Percentiles rank a stretch among this genome's conserved stretches.
Evolutionary conservation across 2,113 vertebrate species (phyloP).

Genomic region (Gymnorhina tibicen): DNA sequence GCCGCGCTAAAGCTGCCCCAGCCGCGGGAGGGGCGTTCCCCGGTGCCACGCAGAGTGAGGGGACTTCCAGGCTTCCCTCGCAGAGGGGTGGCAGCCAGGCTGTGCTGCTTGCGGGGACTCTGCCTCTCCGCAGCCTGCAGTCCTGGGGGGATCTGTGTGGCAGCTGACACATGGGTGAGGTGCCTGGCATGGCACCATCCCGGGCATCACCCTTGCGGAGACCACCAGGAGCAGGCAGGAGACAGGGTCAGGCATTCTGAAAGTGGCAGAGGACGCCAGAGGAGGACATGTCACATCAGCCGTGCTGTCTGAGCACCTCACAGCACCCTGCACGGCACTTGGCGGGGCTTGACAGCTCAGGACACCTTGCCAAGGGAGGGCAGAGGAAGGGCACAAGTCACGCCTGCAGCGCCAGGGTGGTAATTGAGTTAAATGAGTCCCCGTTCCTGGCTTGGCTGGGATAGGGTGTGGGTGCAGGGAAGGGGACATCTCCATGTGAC

Average conservation of each 20-base stretch:
- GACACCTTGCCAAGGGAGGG: not conserved
- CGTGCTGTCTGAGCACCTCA: not conserved
- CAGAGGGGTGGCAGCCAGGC: not conserved
- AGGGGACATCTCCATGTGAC: not conserved
- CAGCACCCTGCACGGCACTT: rapidly evolving
- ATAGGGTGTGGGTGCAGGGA: not conserved
- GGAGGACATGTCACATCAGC: not conserved
- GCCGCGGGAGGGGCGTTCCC: not conserved
- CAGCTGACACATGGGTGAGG: not conserved
- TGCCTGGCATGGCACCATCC: not conserved
- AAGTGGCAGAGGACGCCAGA: rapidly evolving
- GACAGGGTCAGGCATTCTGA: not conserved
- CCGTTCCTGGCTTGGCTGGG: not conserved
- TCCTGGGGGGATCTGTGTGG: not conserved
- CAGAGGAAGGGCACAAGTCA: not conserved
- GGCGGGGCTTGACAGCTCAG: not conserved
- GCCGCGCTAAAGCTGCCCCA: not conserved
- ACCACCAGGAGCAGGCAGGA: not conserved
- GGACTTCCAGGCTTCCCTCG: not conserved
- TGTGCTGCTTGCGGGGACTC: not conserved
- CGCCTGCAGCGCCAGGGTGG: rapidly evolving
- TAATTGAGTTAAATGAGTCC: not conserved
- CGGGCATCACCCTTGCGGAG: not conserved
- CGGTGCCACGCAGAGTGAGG: not conserved
- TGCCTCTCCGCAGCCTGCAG: rapidly evolving